A percentile compares a stretch with the other conserved stretches of the same genome.
Evolutionary conservation across 2,113 vertebrate species (phyloP).

Genomic region (Mastomys coucha): DNA sequence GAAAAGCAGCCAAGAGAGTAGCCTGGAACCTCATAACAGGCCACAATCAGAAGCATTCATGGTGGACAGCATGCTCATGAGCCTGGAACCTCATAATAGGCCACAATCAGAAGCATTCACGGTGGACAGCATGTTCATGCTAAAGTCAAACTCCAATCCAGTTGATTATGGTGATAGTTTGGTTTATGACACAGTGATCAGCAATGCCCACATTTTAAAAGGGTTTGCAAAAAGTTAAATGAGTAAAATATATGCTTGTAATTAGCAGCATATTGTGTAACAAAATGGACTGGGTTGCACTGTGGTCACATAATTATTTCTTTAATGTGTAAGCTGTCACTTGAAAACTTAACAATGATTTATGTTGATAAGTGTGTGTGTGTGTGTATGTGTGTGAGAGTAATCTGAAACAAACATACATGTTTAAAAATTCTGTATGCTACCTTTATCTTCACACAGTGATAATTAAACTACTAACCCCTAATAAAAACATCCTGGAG

Average conservation of each 20-base stretch:
- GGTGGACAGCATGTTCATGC: background rate
- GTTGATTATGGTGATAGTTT: constrained; percentile 43
- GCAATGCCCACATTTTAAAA: constrained; percentile 34
- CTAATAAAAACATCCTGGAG: constrained; percentile 8
- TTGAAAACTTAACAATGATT: constrained; percentile 47
- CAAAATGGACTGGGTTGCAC: background rate
- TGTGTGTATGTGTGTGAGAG: background rate
- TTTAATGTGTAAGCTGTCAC: constrained; percentile 25
- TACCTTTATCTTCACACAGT: background rate
- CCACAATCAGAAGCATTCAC: constrained; percentile 54
- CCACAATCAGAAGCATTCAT: constrained; percentile 54
- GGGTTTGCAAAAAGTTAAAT: constrained; percentile 61
- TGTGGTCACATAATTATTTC: constrained; percentile 34
- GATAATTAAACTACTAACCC: constrained; percentile 39
- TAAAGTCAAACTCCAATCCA: constrained; percentile 25
- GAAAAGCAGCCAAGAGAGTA: background rate
- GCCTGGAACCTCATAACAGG: background rate
- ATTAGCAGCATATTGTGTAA: constrained; percentile 23
- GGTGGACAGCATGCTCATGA: background rate
- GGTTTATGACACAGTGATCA: constrained; percentile 56
- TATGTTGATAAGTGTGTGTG: constrained; percentile 12
- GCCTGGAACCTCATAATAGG: no score
- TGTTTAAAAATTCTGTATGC: constrained; percentile 43
- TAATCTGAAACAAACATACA: background rate
- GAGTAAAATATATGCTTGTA: constrained; percentile 46